A percentile compares a stretch with the other conserved stretches of the same genome.
phyloP scores from a whole-genome alignment of 2,888 invertebrate species.

The Steinernema hermaphroditum region DNA sequence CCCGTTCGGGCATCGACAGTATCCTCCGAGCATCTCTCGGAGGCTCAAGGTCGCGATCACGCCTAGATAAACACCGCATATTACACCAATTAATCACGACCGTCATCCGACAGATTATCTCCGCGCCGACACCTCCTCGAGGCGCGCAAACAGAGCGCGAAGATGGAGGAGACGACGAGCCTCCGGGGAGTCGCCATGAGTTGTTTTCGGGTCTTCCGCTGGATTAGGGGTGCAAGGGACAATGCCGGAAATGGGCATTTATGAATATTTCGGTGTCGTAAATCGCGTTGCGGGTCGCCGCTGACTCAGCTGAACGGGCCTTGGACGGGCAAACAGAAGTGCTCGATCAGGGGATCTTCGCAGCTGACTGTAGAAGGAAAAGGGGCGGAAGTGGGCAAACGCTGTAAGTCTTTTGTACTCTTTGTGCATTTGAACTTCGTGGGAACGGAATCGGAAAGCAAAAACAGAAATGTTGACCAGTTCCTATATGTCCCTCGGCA shows the following conservation, averaged over 20 bases:
- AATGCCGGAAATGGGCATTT: conserved; percentile 25
- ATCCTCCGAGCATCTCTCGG: too few relatives aligned
- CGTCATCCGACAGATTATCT: conserved; percentile 28
- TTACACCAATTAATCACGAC: conserved; percentile 31
- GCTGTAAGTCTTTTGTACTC: too few relatives aligned
- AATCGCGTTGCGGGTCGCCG: conserved; percentile 13
- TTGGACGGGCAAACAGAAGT: not conserved
- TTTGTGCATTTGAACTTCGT: too few relatives aligned
- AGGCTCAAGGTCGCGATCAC: conserved; percentile 27
- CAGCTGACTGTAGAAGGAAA: not conserved
- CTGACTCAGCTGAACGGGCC: not conserved
- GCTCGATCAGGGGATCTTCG: not conserved
- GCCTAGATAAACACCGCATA: conserved; percentile 31
- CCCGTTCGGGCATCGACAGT: too few relatives aligned
- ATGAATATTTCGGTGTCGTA: conserved; percentile 19
- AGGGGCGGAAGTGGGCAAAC: too few relatives aligned
- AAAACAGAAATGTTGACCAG: too few relatives aligned
- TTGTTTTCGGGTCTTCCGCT: conserved; percentile 4
- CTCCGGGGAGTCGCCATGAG: not conserved
- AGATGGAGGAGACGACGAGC: too few relatives aligned
- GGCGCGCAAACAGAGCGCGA: not conserved
- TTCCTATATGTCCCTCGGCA: too few relatives aligned
- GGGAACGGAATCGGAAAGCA: too few relatives aligned
- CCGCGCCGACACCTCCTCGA: conserved; percentile 17
- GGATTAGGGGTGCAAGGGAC: too few relatives aligned